These are phyloP conservation scores for Heloderma charlesbogerti DNA, from an alignment of 2,113 vertebrate species.

Conservation along the genomic window DNA sequence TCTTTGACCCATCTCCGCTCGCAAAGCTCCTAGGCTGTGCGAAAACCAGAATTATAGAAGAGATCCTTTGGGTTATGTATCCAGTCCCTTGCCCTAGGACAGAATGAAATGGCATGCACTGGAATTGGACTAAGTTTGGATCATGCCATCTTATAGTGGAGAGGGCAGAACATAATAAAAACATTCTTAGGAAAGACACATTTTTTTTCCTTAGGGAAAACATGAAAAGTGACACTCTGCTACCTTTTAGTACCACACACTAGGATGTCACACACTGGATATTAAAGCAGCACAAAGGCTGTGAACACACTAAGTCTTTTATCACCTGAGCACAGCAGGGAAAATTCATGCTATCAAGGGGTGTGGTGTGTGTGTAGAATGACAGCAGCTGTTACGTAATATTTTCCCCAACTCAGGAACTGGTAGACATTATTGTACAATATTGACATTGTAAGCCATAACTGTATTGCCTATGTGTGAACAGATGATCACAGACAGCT, in stretches of 20 bases:
- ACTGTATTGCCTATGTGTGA: not conserved
- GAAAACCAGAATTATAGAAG: not conserved
- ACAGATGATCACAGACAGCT: fast-evolving
- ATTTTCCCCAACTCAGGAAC: not conserved
- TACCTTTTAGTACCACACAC: not conserved
- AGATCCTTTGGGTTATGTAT: not conserved
- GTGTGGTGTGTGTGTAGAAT: too few relatives aligned
- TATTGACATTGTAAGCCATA: conserved; percentile 15
- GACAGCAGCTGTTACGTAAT: not conserved
- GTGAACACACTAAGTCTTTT: not conserved
- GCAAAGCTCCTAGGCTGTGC: not conserved
- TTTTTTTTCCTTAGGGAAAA: not conserved
- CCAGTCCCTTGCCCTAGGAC: not conserved
- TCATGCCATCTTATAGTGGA: too few relatives aligned
- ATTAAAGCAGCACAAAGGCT: not conserved
- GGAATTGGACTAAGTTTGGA: too few relatives aligned
- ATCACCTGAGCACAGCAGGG: not conserved
- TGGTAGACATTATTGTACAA: not conserved
- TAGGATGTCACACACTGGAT: not conserved
- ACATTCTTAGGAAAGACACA: too few relatives aligned
- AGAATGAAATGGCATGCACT: not conserved
- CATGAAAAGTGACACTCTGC: not conserved
- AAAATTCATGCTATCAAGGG: not conserved
- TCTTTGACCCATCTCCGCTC: too few relatives aligned
- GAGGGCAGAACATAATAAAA: not conserved